These are phyloP conservation scores for Erebia epiphron DNA, from an alignment of 2,888 invertebrate genomes.

Conservation along the genomic window DNA sequence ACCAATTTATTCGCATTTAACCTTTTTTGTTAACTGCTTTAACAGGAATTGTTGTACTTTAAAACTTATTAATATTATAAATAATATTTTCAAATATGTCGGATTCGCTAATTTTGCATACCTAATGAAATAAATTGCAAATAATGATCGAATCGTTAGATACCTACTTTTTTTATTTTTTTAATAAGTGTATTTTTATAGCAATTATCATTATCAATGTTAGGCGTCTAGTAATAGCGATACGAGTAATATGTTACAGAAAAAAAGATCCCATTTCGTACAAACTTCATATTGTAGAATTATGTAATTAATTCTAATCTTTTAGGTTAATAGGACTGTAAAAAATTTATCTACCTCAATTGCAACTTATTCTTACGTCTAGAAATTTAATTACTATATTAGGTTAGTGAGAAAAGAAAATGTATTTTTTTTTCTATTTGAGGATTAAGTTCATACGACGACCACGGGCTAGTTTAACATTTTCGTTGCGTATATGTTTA, in stretches of 20 bases:
- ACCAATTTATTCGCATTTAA: too few species aligned
- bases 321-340: slow-evolving; percentile 82
- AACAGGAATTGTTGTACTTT: background rate
- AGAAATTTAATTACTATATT: slow-evolving; percentile 74
- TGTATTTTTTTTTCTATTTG: slow-evolving; percentile 62
- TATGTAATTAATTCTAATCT: slow-evolving; percentile 80
- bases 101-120: background rate
- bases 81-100: background rate
- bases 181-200: slow-evolving; percentile 16
- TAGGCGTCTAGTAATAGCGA: slow-evolving; percentile 47
- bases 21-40: too few species aligned
- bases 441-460: slow-evolving; percentile 57
- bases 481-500: slow-evolving; percentile 55
- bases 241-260: slow-evolving; percentile 51
- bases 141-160: slow-evolving; percentile 2
- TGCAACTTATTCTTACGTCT: slow-evolving; percentile 77
- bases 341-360: slow-evolving; percentile 83
- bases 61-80: background rate
- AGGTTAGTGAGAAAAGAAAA: slow-evolving; percentile 72
- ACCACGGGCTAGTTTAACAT: slow-evolving; percentile 56
- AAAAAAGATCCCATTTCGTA: slow-evolving; percentile 68
- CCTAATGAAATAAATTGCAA: background rate
- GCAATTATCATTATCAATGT: slow-evolving; percentile 41
- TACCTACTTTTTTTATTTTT: background rate
- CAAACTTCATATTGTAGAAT: slow-evolving; percentile 69